Evolutionary conservation across 2,888 invertebrate species (phyloP), one percentile per base, ranked within the genome.

Genomic region (Scrobipalpa atriplicella): DNA sequence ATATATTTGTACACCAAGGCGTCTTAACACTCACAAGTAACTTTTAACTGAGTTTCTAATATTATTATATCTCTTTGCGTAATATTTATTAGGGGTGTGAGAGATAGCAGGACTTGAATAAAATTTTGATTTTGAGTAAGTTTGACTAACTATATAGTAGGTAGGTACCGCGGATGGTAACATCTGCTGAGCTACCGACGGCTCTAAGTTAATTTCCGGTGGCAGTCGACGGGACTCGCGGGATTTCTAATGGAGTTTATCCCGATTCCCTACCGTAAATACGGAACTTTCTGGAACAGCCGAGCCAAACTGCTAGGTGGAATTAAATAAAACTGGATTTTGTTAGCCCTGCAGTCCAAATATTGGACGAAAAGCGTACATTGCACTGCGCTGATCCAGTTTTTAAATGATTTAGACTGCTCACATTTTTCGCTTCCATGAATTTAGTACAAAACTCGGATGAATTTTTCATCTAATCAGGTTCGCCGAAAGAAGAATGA

Each of bases 191-290:
- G 61, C 72, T 73, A 72, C 73, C 82, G 86, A 83, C 83, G 78
- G 84, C 86, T 84, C 78, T 76, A 77, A 78, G 77, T 84, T 87
- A 88, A 89, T 90, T 87, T 89, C 86, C 85, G 84, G 77, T 75
- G 74, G 74, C 75, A 75, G 67, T 67, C 73, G n/a, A n/a, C n/a
- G 64, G 67, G 66, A 70, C 71, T 71, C 69, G 68, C 67, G 72
- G 75, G 75, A 74, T 73, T 75, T 70, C 75, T 83, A 84, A 85
- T 84, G 74, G 82, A 84, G 82, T 85, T 85, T 76, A 78, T 78
- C 76, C 78, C 68, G 69, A 77, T 75, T 73, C 75, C 72, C 74
- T 72, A 72, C 76, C 71, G 72, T 71, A 77, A 78, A 79, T 77
- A 78, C 74, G 69, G 70, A 78, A 75, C 74, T 76, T 74, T 68